These are phyloP conservation scores for Scotopteryx bipunctaria DNA, from an alignment of 2,888 invertebrate genomes.

Conservation along the genomic window DNA sequence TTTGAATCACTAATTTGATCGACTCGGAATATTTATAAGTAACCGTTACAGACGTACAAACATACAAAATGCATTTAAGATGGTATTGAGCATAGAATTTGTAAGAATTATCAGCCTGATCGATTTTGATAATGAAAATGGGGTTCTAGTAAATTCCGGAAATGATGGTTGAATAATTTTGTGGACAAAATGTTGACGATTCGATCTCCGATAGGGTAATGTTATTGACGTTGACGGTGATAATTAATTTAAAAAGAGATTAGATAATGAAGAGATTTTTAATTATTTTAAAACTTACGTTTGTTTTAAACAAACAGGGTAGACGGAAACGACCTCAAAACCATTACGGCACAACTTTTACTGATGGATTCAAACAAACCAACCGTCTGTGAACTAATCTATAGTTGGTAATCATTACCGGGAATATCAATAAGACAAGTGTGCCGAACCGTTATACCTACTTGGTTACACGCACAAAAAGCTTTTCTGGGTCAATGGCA, in stretches of 20 bases:
- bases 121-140: conserved; percentile 26
- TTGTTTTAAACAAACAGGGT: no score
- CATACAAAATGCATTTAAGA: conserved; percentile 28
- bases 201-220: conserved; percentile 22
- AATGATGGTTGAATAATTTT: conserved; percentile 24
- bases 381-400: conserved; percentile 40
- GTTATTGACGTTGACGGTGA: conserved; percentile 5
- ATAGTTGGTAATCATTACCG: conserved; percentile 63
- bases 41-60: conserved; percentile 26
- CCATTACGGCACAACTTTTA: conserved; percentile 4
- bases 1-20: conserved; percentile 49
- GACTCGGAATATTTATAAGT: conserved; percentile 39
- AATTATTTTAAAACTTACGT: conserved; percentile 12
- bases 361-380: neutral
- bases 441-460: conserved; percentile 76
- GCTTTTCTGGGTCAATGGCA: conserved; percentile 78
- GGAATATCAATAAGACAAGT: conserved; percentile 77
- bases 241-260: conserved; percentile 11
- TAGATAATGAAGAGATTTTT: no score
- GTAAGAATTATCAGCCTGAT: conserved; percentile 24
- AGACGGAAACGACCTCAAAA: no score
- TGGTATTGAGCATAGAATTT: conserved; percentile 28
- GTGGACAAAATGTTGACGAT: conserved; percentile 8
- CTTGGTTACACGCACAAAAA: conserved; percentile 65
- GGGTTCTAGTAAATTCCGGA: conserved; percentile 18